A percentile compares a stretch with the other conserved stretches of the same genome.
These are phyloP conservation scores for Siphlonurus alternatus DNA, from an alignment of 2,888 invertebrate species.

Conservation along the genomic window DNA sequence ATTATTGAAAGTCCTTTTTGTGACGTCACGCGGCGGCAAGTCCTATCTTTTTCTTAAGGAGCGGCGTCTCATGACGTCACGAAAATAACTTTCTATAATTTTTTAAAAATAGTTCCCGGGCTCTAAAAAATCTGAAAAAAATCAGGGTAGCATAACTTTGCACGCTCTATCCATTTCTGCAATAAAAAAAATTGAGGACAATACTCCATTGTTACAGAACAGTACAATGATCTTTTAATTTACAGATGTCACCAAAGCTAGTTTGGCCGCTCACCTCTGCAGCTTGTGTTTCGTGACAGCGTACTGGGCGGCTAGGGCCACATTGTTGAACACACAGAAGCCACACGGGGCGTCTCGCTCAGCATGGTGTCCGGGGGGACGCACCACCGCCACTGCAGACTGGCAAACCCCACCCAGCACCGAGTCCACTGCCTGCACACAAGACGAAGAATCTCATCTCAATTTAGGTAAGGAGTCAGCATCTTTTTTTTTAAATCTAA, in stretches of 20 bases:
- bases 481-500: not conserved
- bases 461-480: constrained; percentile 12
- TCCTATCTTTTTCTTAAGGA: no score
- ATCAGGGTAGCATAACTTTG: no score
- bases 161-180: no score
- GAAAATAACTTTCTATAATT: no score
- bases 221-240: not conserved
- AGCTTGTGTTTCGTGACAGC: constrained; percentile 43
- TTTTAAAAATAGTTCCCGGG: no score
- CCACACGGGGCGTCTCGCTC: constrained; percentile 58
- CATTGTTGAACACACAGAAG: constrained; percentile 82
- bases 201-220: no score
- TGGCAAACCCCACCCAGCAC: constrained; percentile 44
- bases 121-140: no score
- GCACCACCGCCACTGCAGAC: constrained; percentile 63
- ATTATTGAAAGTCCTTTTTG: no score
- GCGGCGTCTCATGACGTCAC: no score
- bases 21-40: no score
- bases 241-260: not conserved
- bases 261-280: constrained; percentile 30
- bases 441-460: constrained; percentile 17
- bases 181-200: no score
- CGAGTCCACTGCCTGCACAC: constrained; percentile 37
- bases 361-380: constrained; percentile 89
- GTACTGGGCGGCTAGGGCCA: constrained; percentile 63